These are phyloP conservation scores for Papilio aristodemus DNA, from an alignment of 1,140 invertebrate genomes.

Conservation along the genomic window DNA sequence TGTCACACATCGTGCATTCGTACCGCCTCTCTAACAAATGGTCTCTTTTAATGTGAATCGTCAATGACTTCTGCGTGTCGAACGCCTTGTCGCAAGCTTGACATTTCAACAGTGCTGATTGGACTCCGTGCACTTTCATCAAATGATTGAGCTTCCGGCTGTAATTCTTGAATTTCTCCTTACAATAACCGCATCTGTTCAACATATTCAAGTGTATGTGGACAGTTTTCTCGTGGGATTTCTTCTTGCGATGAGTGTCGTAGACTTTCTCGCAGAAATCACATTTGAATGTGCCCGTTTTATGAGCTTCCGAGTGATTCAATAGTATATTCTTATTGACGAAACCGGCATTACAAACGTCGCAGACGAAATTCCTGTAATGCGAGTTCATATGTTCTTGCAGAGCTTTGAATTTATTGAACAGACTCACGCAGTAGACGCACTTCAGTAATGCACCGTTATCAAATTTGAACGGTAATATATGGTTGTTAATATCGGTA, in stretches of 20 bases:
- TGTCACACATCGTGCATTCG: conserved; percentile 65
- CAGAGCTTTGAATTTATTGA: conserved; percentile 41
- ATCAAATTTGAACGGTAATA: conserved; percentile 53
- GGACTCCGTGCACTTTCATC: conserved; percentile 41
- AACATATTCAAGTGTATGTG: conserved; percentile 39
- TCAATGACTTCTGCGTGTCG: conserved; percentile 39
- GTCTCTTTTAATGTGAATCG: conserved; percentile 49
- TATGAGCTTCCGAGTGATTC: conserved; percentile 42
- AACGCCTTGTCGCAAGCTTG: conserved; percentile 54
- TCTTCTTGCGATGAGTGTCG: conserved; percentile 41
- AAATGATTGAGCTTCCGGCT: conserved; percentile 45
- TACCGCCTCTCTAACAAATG: conserved; percentile 51
- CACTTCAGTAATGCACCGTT: conserved; percentile 39
- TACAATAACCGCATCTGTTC: conserved; percentile 48
- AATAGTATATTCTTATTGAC: conserved; percentile 41
- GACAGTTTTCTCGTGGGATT: conserved; percentile 42
- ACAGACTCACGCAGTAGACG: conserved; percentile 36
- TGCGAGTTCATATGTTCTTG: conserved; percentile 61
- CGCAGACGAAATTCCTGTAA: conserved; percentile 55
- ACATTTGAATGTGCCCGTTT: conserved; percentile 44
- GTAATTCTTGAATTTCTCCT: conserved; percentile 46
- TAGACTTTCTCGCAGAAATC: conserved; percentile 45
- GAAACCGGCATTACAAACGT: conserved; percentile 54
- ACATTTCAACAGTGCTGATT: conserved; percentile 43
- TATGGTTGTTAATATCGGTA: conserved; percentile 43